Evolutionary conservation across 1,140 invertebrate genomes (phyloP).

Genomic region (Phocides pigmalion): DNA sequence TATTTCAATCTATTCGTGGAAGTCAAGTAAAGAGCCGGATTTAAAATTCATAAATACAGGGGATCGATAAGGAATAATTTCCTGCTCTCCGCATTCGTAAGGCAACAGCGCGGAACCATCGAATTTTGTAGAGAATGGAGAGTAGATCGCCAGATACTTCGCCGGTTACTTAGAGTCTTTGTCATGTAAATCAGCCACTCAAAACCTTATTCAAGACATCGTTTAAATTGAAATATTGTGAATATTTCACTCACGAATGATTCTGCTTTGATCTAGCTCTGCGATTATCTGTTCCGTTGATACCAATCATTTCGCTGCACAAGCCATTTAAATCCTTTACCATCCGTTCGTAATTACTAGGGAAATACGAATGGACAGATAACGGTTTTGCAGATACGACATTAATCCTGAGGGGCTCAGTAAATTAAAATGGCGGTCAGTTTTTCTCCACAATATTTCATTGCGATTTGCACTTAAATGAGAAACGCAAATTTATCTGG

Average conservation of each 20-base stretch:
- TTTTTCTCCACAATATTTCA: slow-evolving; percentile 18
- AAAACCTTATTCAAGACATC: slow-evolving; percentile 50
- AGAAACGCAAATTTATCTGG: not conserved
- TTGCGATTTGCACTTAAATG: slow-evolving; percentile 10
- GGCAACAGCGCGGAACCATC: slow-evolving; percentile 28
- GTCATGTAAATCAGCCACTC: slow-evolving; percentile 72
- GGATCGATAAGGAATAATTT: slow-evolving; percentile 39
- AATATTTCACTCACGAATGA: slow-evolving; percentile 58
- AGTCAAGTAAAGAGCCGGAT: slow-evolving; percentile 28
- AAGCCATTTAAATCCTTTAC: slow-evolving; percentile 1
- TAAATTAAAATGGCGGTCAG: slow-evolving; percentile 8
- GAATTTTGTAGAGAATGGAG: slow-evolving; percentile 23
- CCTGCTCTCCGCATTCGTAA: slow-evolving; percentile 34
- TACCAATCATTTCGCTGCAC: slow-evolving; percentile 21
- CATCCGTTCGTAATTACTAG: slow-evolving; percentile 14
- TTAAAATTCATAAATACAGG: slow-evolving; percentile 45
- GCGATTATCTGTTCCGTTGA: slow-evolving; percentile 30
- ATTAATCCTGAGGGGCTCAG: slow-evolving; percentile 12
- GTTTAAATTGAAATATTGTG: slow-evolving; percentile 69
- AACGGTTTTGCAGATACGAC: not conserved
- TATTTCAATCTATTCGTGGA: slow-evolving; percentile 22
- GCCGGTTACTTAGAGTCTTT: slow-evolving; percentile 63
- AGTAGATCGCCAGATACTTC: slow-evolving; percentile 45
- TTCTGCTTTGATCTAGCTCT: slow-evolving; percentile 41
- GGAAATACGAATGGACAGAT: slow-evolving; percentile 2